These are phyloP conservation scores for Melanostoma scalare DNA, from an alignment of 2,888 invertebrate genomes.

Conservation along the genomic window DNA sequence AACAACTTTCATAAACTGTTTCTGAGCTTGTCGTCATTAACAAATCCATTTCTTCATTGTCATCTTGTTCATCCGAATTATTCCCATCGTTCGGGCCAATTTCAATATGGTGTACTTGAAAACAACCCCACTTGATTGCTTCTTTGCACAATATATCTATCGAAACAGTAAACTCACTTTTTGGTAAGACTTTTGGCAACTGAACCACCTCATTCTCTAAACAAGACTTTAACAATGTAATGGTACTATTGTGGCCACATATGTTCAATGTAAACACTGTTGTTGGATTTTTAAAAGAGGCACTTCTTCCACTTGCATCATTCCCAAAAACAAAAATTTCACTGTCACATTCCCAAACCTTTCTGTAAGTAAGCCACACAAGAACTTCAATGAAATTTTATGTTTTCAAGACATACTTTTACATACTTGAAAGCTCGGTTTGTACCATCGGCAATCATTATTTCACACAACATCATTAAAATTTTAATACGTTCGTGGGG, in stretches of 20 bases:
- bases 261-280: constrained; percentile 76
- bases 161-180: constrained; percentile 75
- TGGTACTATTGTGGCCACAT: constrained; percentile 73
- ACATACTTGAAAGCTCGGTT: constrained; percentile 75
- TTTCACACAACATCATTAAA: constrained; percentile 76
- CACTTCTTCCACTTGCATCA: constrained; percentile 66
- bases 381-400: neutral
- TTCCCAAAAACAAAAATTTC: constrained; percentile 77
- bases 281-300: constrained; percentile 70
- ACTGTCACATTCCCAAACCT: constrained; percentile 74
- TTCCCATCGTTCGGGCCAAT: constrained; percentile 71
- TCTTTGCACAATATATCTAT: constrained; percentile 75
- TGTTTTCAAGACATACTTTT: constrained; percentile 7
- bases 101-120: constrained; percentile 75
- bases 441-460: constrained; percentile 74
- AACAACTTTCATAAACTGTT: neutral
- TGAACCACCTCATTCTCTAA: constrained; percentile 70
- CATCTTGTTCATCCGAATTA: constrained; percentile 1
- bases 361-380: constrained; percentile 65
- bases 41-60: neutral
- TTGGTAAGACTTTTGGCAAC: constrained; percentile 73
- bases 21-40: neutral
- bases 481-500: constrained; percentile 75
- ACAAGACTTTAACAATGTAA: constrained; percentile 74
- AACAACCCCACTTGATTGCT: constrained; percentile 77